Evolutionary conservation across 2,888 invertebrate species (phyloP).

Genomic region (Allolobophora icterica): DNA sequence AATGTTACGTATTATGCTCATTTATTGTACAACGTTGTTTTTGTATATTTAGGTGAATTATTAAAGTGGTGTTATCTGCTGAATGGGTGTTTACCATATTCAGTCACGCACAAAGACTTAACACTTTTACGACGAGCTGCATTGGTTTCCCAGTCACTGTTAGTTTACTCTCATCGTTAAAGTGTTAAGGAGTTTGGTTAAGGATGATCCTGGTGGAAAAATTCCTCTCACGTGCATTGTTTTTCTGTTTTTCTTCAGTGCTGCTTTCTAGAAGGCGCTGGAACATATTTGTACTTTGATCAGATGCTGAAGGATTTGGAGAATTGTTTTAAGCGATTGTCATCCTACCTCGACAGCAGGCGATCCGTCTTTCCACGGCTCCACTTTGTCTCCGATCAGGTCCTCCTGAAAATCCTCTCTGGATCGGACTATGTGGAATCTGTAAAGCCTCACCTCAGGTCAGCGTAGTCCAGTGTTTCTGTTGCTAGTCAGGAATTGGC

Average conservation of each 20-base stretch:
- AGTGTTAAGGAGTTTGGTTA: too few species aligned
- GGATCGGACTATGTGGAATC: conserved; percentile 62
- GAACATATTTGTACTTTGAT: conserved; percentile 62
- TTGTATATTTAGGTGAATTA: neutral
- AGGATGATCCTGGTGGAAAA: too few species aligned
- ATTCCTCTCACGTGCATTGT: neutral
- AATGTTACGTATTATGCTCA: neutral
- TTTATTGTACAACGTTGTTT: neutral
- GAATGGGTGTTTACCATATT: too few species aligned
- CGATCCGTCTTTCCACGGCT: conserved; percentile 63
- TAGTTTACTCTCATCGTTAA: too few species aligned
- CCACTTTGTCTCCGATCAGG: conserved; percentile 63
- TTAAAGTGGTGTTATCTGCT: neutral
- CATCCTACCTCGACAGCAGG: conserved; percentile 64
- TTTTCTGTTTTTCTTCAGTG: conserved; percentile 39
- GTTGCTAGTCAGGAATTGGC: neutral
- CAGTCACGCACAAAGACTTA: too few species aligned
- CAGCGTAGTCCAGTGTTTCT: conserved; percentile 36
- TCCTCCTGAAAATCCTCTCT: conserved; percentile 62
- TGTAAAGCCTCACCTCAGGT: conserved; percentile 62
- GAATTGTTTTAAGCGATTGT: conserved; percentile 64
- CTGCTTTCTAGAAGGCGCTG: conserved; percentile 64
- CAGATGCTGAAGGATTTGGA: conserved; percentile 64
- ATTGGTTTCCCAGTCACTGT: too few species aligned
- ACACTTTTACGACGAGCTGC: too few species aligned